Percentiles rank a stretch among this genome's conserved stretches.
Conservation (phyloP, 2,888 invertebrate species). For the Caenorhabditis sp. region DNA sequence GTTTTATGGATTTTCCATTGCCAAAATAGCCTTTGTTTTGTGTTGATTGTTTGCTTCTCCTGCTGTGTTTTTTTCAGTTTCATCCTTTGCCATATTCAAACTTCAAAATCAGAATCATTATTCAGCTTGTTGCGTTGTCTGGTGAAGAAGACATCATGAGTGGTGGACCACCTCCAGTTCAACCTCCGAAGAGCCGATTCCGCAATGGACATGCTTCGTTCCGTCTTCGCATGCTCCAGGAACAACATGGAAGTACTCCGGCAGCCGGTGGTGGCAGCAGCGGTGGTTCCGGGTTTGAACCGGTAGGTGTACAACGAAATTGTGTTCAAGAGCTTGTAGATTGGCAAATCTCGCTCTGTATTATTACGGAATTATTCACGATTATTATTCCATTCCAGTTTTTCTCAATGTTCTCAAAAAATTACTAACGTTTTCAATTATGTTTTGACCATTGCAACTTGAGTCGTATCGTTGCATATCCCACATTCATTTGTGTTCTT, state of each 20-base stretch:
- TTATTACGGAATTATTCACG: neutral
- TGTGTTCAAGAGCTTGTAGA: neutral
- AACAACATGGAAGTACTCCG: constrained; percentile 70
- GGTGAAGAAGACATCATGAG: constrained; percentile 74
- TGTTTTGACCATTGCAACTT: constrained; percentile 34
- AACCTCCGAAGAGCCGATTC: constrained; percentile 69
- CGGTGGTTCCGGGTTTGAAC: constrained; percentile 66
- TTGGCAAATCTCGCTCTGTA: neutral
- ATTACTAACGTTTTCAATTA: constrained; percentile 32
- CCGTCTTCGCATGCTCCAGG: constrained; percentile 80
- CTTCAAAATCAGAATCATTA: neutral
- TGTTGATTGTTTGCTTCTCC: constrained; percentile 7
- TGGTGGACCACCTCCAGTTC: constrained; percentile 67
- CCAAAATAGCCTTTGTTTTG: constrained; percentile 8
- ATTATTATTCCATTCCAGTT: constrained; percentile 3
- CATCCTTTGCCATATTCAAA: neutral
- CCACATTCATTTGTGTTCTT: constrained; percentile 54
- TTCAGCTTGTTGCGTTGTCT: constrained; percentile 72
- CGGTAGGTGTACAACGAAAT: constrained; percentile 44
- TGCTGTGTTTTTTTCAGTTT: constrained; percentile 4
- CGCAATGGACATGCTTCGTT: constrained; percentile 78
- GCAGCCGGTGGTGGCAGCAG: constrained; percentile 21
- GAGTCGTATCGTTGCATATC: constrained; percentile 45
- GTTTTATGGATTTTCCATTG: constrained; percentile 14
- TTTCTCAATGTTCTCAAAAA: too few relatives aligned